These are phyloP conservation scores for Rhagologus leucostigma DNA, from an alignment of 2,113 vertebrate genomes.

Conservation along the genomic window DNA sequence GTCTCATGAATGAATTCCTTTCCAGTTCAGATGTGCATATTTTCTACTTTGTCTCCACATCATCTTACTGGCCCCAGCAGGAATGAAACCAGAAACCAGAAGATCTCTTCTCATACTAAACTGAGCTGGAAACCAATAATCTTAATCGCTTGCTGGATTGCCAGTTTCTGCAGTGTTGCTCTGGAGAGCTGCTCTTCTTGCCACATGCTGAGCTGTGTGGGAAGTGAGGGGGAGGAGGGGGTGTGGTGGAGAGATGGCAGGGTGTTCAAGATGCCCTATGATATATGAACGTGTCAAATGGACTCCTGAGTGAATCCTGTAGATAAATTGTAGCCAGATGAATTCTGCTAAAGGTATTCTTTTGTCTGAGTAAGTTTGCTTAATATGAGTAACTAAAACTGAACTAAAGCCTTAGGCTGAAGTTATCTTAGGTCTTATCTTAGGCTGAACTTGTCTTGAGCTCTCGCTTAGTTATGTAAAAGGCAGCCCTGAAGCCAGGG, in stretches of 20 bases:
- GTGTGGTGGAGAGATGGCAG: not conserved
- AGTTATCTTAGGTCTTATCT: not conserved
- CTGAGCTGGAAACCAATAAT: not conserved
- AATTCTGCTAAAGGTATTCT: not conserved
- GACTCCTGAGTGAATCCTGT: not conserved
- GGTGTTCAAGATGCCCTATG: too few relatives aligned
- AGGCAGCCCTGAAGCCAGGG: not conserved
- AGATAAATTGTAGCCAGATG: not conserved
- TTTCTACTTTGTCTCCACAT: not conserved
- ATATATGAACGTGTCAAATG: not conserved
- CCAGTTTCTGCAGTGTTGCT: not conserved
- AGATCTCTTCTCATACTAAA: not conserved
- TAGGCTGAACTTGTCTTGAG: not conserved
- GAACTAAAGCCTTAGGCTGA: not conserved
- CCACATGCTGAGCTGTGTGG: accelerated
- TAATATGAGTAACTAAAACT: not conserved
- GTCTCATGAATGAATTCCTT: not conserved
- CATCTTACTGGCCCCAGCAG: not conserved
- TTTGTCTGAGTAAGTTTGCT: not conserved
- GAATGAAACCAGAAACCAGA: not conserved
- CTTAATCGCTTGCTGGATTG: not conserved
- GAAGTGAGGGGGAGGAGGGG: not conserved
- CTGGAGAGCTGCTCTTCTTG: not conserved
- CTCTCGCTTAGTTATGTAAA: not conserved
- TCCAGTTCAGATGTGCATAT: not conserved